Conservation (phyloP, 2,888 invertebrate species). For the Dynastes hyllus region DNA sequence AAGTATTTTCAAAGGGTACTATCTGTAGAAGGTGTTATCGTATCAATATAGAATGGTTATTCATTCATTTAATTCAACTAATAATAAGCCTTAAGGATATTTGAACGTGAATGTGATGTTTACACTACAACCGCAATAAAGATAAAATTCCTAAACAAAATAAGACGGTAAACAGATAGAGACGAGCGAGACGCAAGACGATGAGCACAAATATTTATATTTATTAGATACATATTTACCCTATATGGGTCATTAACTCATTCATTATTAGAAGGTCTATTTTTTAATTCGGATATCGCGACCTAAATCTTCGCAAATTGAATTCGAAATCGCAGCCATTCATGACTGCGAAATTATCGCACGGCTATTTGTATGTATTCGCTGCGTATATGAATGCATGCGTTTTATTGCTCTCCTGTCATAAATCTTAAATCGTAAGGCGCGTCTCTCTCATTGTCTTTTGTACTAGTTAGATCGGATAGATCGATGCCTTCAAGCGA, state of each 20-base stretch:
- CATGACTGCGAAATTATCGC: background rate
- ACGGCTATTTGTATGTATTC: background rate
- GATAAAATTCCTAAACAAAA: constrained; percentile 31
- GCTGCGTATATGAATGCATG: constrained; percentile 1
- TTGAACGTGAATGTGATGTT: constrained; percentile 6
- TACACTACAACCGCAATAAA: constrained; percentile 1
- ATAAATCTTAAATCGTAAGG: constrained; percentile 34
- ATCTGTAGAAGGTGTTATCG: no score
- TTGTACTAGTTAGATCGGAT: constrained; percentile 2
- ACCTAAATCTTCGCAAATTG: constrained; percentile 29
- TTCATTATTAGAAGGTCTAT: constrained; percentile 17
- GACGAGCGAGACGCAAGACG: constrained; percentile 8
- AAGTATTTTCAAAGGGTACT: no score
- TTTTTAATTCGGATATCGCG: constrained; percentile 11
- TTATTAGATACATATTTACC: constrained; percentile 24
- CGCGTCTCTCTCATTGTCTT: constrained; percentile 26
- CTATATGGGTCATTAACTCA: constrained; percentile 38
- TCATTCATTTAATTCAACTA: background rate
- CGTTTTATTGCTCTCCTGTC: constrained; percentile 20
- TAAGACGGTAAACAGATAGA: background rate
- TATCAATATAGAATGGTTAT: no score
- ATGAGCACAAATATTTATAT: constrained; percentile 22
- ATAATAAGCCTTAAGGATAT: constrained; percentile 10
- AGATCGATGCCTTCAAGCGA: constrained; percentile 20
- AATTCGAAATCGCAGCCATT: constrained; percentile 19